A percentile compares a stretch with the other conserved stretches of the same genome.
Evolutionary conservation across 2,797 vertebrate species (phyloP).

Genomic region (Malurus leucopterus): DNA sequence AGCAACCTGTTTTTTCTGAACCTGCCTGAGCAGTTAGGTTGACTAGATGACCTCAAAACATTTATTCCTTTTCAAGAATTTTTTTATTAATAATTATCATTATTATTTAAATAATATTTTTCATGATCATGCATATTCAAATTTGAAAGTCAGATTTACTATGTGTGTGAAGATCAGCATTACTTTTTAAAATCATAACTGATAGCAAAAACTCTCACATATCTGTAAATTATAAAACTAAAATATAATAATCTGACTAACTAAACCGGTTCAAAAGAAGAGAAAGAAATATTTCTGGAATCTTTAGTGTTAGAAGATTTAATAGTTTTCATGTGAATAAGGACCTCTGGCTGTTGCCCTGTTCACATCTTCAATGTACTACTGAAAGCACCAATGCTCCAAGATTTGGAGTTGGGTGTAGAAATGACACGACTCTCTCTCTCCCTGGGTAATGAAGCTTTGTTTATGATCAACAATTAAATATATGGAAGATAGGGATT

Average conservation of each 20-base stretch:
- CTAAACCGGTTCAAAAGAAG: not conserved
- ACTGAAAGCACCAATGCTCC: not conserved
- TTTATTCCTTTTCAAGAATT: not conserved
- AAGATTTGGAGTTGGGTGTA: not conserved
- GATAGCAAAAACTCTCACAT: not conserved
- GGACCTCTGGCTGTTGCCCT: not conserved
- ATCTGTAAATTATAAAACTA: not conserved
- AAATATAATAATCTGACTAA: not conserved
- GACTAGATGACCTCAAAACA: not conserved
- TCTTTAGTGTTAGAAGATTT: not conserved
- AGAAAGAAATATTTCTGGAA: not conserved
- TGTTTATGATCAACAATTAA: not conserved
- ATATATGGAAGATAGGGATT: not conserved
- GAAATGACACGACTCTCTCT: not conserved
- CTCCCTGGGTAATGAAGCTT: not conserved
- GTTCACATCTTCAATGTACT: not conserved
- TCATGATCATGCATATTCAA: not conserved
- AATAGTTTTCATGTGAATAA: not conserved
- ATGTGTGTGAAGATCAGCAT: not conserved
- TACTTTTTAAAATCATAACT: not conserved
- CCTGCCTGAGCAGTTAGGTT: rapidly evolving
- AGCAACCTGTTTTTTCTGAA: not conserved
- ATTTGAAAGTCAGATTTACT: not conserved
- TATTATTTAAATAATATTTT: not conserved
- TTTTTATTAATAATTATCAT: not conserved